These are phyloP conservation scores for Eupelmus urozonus DNA, from an alignment of 2,888 invertebrate genomes.

Conservation along the genomic window DNA sequence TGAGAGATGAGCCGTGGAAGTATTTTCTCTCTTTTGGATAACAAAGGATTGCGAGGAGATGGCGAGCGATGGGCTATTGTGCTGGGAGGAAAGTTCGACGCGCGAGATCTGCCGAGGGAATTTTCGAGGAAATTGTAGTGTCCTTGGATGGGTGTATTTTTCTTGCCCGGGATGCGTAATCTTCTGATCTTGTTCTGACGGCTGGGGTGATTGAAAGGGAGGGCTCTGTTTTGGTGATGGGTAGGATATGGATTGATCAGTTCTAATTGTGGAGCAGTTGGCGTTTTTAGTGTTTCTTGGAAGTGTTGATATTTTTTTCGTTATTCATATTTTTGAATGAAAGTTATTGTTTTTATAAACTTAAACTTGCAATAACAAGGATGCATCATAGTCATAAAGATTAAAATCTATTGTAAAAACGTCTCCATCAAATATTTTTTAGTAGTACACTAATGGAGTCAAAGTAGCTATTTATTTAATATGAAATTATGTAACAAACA, in stretches of 20 bases:
- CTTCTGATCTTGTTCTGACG: background rate
- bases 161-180: conserved; percentile 12
- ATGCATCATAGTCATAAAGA: no score
- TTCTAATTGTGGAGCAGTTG: conserved; percentile 36
- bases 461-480: no score
- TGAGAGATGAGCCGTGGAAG: background rate
- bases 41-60: conserved; percentile 34
- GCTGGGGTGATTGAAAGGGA: background rate
- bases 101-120: background rate
- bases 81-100: conserved; percentile 4
- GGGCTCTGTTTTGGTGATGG: conserved; percentile 27
- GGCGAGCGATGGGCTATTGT: background rate
- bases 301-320: no score
- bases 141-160: background rate
- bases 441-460: no score
- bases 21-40: conserved; percentile 27
- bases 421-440: no score
- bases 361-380: no score
- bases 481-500: no score
- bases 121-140: conserved; percentile 15
- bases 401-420: no score
- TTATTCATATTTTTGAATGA: no score
- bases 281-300: no score
- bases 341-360: no score
- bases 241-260: conserved; percentile 34